Evolutionary conservation across 2,797 vertebrate genomes (phyloP), one percentile per base, ranked within the genome.

Genomic region (Sebastes melanostomus): DNA sequence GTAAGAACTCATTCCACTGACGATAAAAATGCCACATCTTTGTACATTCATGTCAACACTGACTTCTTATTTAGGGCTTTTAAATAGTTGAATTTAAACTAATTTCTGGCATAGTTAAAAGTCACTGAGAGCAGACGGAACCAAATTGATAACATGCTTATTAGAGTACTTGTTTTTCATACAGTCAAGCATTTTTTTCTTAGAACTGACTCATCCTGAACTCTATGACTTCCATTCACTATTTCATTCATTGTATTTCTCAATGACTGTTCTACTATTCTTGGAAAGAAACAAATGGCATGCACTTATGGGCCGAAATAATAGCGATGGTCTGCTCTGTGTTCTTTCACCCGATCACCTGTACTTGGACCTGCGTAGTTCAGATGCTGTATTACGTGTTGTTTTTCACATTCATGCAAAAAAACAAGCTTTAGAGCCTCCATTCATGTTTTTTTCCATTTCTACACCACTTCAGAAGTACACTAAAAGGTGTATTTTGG

Each of bases 181-280:
- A 12, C 2, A 22, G 24, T 22, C 16, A 38, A 59, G 54, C 8
- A 16, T 32, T n/a, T 50, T 27, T 30, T 29, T 24, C 34, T 32
- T 50, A 16, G 3, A 62, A 20, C 63, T 79, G 61, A 81, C 27
- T 88, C 78, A 87, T 70, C 68, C 25, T 61, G 81, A 69, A 30
- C 58, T 46, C 34, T 34, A 3, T 58, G 6, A 30, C 56, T 81
- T 25, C 29, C 69, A 55, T 65, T 81, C 77, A 74, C 13, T 22
- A 32, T 78, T 60, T 67, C n/a, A 85, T 89, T 46, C 68, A 36
- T 72, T 84, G 29, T 77, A 72, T 81, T 87, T 75, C 38, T 74
- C 27, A 54, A 13, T 78, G n/a, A 56, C 55, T 60, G n/a, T 2
- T 42, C 59, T 66, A 22, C 38, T 66, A 0, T 86, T 85, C 59